Percentiles rank a stretch among this genome's conserved stretches.
These are phyloP conservation scores for Chloroceryle aenea DNA, from an alignment of 2,113 vertebrate genomes.

Conservation along the genomic window DNA sequence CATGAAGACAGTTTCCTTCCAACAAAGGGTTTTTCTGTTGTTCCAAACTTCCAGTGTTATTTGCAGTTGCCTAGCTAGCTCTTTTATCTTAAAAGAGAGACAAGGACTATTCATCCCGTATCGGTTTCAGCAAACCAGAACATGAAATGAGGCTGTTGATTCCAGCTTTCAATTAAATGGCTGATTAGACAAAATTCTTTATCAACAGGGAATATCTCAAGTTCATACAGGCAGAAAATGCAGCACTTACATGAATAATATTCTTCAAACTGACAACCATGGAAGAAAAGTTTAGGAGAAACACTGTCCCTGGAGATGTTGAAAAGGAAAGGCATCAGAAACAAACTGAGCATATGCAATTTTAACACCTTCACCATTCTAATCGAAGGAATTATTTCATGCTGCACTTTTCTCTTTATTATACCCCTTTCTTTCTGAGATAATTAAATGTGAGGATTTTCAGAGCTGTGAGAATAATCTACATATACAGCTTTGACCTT, in stretches of 20 bases:
- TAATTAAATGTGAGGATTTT: not conserved
- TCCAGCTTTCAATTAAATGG: constrained; percentile 32
- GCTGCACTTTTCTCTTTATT: not conserved
- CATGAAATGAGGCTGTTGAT: not conserved
- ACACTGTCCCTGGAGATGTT: not conserved
- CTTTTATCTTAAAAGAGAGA: not conserved
- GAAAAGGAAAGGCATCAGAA: not conserved
- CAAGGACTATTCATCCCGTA: not conserved
- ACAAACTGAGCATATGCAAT: not conserved
- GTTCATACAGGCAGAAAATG: constrained; percentile 3
- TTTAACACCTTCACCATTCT: not conserved
- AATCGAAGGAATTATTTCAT: not conserved
- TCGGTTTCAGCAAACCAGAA: not conserved
- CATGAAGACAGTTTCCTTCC: not conserved
- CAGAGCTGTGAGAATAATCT: not conserved
- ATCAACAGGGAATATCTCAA: not conserved
- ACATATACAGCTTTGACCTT: not conserved
- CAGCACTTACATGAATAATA: not conserved
- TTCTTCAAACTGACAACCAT: not conserved
- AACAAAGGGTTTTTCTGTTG: not conserved
- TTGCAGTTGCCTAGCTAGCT: not conserved
- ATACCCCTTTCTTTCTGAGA: not conserved
- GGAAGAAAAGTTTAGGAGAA: constrained; percentile 12
- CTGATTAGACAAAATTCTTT: not conserved
- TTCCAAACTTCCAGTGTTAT: not conserved